Percentiles rank a stretch among this genome's conserved stretches.
Evolutionary conservation across 92 coral and sea anemone genomes (phyloP).

Genomic region (Porites divaricata): DNA sequence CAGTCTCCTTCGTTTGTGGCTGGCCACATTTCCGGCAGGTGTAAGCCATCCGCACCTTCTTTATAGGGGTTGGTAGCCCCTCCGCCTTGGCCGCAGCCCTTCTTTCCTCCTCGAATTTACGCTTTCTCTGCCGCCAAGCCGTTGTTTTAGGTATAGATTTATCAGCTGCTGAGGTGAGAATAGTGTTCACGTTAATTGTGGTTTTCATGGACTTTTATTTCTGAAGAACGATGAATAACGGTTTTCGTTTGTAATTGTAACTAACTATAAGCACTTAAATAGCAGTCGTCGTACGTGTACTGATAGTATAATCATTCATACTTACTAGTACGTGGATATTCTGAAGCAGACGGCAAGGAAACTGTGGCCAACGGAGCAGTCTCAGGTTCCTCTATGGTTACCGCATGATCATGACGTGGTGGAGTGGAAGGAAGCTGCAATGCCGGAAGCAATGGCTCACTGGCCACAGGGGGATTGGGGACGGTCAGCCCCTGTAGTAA

Average conservation of each 20-base stretch:
- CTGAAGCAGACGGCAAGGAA: too few relatives aligned
- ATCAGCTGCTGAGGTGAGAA: neutral
- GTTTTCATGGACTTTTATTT: too few relatives aligned
- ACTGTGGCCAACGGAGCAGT: too few relatives aligned
- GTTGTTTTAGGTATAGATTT: conserved; percentile 28
- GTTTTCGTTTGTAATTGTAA: too few relatives aligned
- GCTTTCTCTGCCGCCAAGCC: conserved; percentile 24
- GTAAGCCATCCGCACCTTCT: conserved; percentile 24
- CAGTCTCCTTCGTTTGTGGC: conserved; percentile 36
- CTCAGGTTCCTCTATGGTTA: too few relatives aligned
- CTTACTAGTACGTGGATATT: neutral
- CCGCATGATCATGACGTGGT: neutral
- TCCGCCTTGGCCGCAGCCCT: neutral
- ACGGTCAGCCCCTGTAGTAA: conserved; percentile 46
- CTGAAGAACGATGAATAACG: too few relatives aligned
- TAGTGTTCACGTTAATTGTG: too few relatives aligned
- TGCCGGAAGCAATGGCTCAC: neutral
- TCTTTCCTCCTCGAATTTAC: conserved; percentile 19
- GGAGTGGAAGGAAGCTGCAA: neutral
- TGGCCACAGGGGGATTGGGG: conserved; percentile 14
- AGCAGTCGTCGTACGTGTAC: too few relatives aligned
- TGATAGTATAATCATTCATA: neutral
- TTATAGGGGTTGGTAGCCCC: too few relatives aligned
- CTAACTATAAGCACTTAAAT: too few relatives aligned
- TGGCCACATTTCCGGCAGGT: conserved; percentile 30